Evolutionary conservation across 2,888 invertebrate species (phyloP), one percentile per base, ranked within the genome.

Genomic region (Galeopsomyia nigrocyanea): DNA sequence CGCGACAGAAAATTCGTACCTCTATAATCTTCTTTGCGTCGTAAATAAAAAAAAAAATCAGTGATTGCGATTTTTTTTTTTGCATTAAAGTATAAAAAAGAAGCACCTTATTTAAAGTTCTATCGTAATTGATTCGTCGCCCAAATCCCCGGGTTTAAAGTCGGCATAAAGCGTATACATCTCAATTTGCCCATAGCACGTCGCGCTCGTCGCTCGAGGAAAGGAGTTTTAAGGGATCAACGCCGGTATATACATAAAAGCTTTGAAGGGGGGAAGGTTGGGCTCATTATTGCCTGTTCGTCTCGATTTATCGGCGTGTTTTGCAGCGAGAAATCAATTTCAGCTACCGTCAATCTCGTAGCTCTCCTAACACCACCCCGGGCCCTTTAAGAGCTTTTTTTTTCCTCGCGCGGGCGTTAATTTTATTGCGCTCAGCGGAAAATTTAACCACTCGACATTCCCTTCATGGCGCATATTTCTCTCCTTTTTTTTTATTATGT

Each of bases 251-350:
- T 56, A 13, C 17, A 39, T 39, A 39, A 64, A 31, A 19, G 64
- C 64, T 39, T 53, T 31, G 14, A 7, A 31, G 19, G 55, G 7
- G n/a, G n/a, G n/a, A n/a, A n/a, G n/a, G n/a, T n/a, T n/a, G n/a
- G n/a, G 31, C 50, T 66, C 66, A 58, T 66, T 66, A 66, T 58
- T 58, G 66, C 17, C 64, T 46, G 55, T 64, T 55, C 19, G 50
- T 16, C 55, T 53, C 66, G 66, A 66, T 58, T 58, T 67, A 67
- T 58, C 67, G 67, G 57, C 58, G 66, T 50, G 58, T 58, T 58
- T 50, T 51, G 16, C 39, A 14, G n/a, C 21, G 66, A n/a, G 39
- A 60, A 51, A 67, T 39, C 50, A 67, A 67, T 67, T 60, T 51
- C 50, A 60, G 56, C 39, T 26, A 22, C 50, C 39, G 58, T 60